Evolutionary conservation across 2,888 invertebrate species (phyloP).

Genomic region (Helicoverpa assulta): DNA sequence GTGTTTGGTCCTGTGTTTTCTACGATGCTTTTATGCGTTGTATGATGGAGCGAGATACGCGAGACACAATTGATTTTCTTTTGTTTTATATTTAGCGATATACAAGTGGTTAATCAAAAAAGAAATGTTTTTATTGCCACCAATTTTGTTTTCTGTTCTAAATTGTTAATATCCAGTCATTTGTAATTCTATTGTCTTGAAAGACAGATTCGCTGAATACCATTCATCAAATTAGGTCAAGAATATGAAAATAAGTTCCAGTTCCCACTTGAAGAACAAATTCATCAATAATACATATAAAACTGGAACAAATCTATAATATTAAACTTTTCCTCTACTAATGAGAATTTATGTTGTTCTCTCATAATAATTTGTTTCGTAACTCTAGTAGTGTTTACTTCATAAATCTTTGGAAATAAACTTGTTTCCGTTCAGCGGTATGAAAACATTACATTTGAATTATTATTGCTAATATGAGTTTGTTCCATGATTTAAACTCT

Average conservation of each 20-base stretch:
- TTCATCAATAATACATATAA: constrained; percentile 1
- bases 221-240: neutral
- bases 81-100: no score
- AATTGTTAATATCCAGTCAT: no score
- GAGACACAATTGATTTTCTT: no score
- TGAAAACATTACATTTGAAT: neutral
- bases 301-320: constrained; percentile 20
- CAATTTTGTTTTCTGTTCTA: no score
- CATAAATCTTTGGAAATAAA: constrained; percentile 36
- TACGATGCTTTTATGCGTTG: no score
- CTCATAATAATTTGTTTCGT: constrained; percentile 38
- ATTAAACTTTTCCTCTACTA: constrained; percentile 29
- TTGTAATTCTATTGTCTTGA: no score
- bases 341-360: constrained; percentile 26
- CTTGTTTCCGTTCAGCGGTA: constrained; percentile 7
- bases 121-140: no score
- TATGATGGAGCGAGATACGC: no score
- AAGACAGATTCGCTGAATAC: no score
- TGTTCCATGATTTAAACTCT: neutral
- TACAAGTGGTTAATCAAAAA: no score
- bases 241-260: neutral
- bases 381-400: constrained; percentile 29
- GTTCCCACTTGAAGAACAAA: neutral
- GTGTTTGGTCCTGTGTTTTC: no score
- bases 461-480: neutral